Conservation (phyloP, 92 coral and sea anemone genomes). For the Umimayanthus chanpuru region DNA sequence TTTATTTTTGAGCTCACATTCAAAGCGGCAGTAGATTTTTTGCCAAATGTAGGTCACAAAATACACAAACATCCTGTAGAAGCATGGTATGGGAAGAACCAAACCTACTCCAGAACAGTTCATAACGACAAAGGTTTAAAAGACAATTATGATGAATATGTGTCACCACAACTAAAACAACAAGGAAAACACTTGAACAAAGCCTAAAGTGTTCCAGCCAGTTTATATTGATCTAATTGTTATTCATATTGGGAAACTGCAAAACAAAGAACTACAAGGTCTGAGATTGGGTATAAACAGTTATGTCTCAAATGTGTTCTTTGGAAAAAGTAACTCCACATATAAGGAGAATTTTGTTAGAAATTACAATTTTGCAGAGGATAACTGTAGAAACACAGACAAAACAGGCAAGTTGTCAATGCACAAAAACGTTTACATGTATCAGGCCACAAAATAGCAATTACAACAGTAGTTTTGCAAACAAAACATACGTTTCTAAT, state of each 20-base stretch:
- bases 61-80: not conserved
- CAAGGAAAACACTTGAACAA: conserved; percentile 8
- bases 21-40: not conserved
- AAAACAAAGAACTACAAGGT: not conserved
- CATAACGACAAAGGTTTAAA: not conserved
- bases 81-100: not conserved
- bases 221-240: not conserved
- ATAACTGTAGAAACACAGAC: not conserved
- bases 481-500: conserved; percentile 10
- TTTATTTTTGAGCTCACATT: not conserved
- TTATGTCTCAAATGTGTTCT: not conserved
- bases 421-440: not conserved
- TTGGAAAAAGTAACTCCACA: not conserved
- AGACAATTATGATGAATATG: not conserved
- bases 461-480: not conserved
- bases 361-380: not conserved
- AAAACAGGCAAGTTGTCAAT: not conserved
- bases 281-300: not conserved
- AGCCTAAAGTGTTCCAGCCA: not conserved
- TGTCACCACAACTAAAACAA: not conserved
- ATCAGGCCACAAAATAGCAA: conserved; percentile 35
- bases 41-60: too few species aligned
- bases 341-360: not conserved
- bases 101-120: not conserved
- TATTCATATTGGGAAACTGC: not conserved